phyloP scores from a whole-genome alignment of 1,140 invertebrate genomes.

The Pollicipes pollicipes region DNA sequence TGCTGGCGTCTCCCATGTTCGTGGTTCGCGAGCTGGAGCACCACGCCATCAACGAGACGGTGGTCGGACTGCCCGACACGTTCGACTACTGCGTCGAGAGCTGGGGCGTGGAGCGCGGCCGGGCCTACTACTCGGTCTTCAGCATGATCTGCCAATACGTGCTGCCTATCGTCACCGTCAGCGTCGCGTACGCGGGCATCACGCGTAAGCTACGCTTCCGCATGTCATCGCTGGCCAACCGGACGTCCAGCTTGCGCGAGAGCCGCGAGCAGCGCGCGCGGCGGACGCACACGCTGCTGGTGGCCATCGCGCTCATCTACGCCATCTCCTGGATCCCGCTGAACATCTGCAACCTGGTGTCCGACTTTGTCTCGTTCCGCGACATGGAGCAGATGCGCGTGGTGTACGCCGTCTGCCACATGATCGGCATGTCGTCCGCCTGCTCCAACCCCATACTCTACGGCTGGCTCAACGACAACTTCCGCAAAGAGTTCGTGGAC shows the following conservation, averaged over 20 bases:
- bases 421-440: conserved; percentile 69
- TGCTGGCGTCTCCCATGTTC: conserved; percentile 58
- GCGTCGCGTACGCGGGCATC: conserved; percentile 36
- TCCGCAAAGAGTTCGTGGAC: too few relatives aligned
- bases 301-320: too few relatives aligned
- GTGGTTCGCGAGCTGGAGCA: conserved; percentile 47
- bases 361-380: conserved; percentile 36
- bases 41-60: conserved; percentile 30
- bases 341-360: conserved; percentile 61
- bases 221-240: too few relatives aligned
- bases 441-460: too few relatives aligned
- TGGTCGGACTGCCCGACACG: conserved; percentile 29
- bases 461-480: too few relatives aligned
- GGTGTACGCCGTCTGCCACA: conserved; percentile 57
- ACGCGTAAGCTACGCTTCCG: conserved; percentile 34
- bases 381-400: conserved; percentile 36
- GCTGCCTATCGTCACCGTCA: conserved; percentile 60
- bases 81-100: conserved; percentile 55
- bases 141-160: conserved; percentile 66
- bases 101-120: conserved; percentile 50
- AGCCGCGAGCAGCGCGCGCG: too few relatives aligned
- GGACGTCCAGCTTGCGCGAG: conserved; percentile 21
- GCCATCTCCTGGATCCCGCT: conserved; percentile 75
- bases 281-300: too few relatives aligned
- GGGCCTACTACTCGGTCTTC: conserved; percentile 61